Base-by-base conservation (phyloP, 2,113 vertebrate species). In the Morone chrysops region DNA sequence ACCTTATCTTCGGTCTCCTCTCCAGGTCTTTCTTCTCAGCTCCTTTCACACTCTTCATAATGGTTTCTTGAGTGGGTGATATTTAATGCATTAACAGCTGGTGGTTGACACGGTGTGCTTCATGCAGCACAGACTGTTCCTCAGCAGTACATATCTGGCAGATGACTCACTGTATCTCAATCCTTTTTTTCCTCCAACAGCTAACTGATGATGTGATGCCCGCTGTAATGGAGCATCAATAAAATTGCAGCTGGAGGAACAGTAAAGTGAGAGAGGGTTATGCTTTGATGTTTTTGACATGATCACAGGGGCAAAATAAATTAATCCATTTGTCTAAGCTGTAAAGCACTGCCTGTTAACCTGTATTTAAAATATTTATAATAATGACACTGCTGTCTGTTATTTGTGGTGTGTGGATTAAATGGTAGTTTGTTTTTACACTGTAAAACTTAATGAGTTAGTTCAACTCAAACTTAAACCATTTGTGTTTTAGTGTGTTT, bases 91-190 rank as follows among this genome's bases (percentile, higher is more conserved):
- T 86, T 79, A 80, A 74, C 78, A 85, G 77, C 88, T 80, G 82
- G 22, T 81, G 70, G 70, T 43, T 88, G 74, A 59, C 61, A 86
- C 67, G 25, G 48, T 83, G 70, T 56, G 72, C 74, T 87, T 79
- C 69, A 69, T n/a, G 38, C 72, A 61, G 84, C 66, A 90, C 86
- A 90, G 56, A 85, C 74, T 89, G 82, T 83, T 86, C 81, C 72
- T 74, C 43, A 38, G 78, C 75, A 12, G 31, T 17, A 60, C 81
- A 72, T 75, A 59, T 79, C 62, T 70, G 71, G 66, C 45, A 78
- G 78, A 89, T 81, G 87, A 90, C 76, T 90, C 84, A 89, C 89
- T 89, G 80, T 83, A 77, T 79, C 54, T 50, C 14, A 14, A 82
- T 67, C 16, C n/a, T 67, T 75, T 59, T 45, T 36, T 18, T 18